A percentile compares a stretch with the other conserved stretches of the same genome.
Evolutionary conservation across 2,113 vertebrate genomes (phyloP).

Genomic region (Apistogramma diplotaenia): DNA sequence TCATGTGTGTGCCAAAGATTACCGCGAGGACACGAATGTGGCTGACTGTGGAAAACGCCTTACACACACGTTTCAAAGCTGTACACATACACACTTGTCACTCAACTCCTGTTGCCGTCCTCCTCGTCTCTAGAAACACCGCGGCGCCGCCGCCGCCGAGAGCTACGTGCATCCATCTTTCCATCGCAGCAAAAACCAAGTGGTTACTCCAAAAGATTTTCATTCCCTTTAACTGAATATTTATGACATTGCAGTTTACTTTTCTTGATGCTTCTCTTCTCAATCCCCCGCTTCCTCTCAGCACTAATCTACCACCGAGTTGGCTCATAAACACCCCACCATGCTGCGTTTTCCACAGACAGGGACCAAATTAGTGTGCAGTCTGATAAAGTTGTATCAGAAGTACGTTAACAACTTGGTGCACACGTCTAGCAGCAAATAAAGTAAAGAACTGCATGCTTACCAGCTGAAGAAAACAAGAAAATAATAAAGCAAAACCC

Average conservation of each 20-base stretch:
- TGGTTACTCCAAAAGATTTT: background rate
- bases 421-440: background rate
- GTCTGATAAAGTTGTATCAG: background rate
- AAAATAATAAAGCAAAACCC: background rate
- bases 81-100: background rate
- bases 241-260: conserved; percentile 24
- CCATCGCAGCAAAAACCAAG: background rate
- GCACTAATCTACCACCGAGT: conserved; percentile 5
- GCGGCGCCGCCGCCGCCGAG: background rate
- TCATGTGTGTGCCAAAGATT: conserved; percentile 23
- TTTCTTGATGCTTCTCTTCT: background rate
- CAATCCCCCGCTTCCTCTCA: background rate
- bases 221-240: conserved; percentile 16
- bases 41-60: background rate
- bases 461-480: background rate
- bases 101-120: background rate
- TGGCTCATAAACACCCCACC: conserved; percentile 13
- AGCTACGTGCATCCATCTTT: background rate
- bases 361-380: conserved; percentile 13
- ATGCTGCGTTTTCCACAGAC: conserved; percentile 15
- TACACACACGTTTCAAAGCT: background rate
- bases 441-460: background rate
- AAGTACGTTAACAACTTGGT: conserved; percentile 12
- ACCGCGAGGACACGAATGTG: conserved; percentile 11
- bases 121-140: background rate